Conservation (phyloP, 2,888 invertebrate genomes). For the Drosophila trichaetosa region DNA sequence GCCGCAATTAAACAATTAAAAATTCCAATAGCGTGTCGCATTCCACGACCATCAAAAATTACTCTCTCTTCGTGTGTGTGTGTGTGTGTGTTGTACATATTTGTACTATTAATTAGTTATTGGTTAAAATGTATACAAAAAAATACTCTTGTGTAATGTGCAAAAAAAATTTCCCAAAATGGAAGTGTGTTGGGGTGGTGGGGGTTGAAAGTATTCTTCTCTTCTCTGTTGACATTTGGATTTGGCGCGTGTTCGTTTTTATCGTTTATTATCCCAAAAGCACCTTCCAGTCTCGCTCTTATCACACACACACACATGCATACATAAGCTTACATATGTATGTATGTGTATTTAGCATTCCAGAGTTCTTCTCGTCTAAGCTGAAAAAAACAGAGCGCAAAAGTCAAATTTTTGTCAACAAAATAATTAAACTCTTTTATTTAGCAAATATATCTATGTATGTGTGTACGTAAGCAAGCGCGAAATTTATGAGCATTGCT, state of each 20-base stretch:
- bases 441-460: not conserved
- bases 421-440: conserved; percentile 70
- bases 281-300: conserved; percentile 54
- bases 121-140: conserved; percentile 38
- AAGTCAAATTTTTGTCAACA: conserved; percentile 71
- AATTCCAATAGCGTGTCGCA: conserved; percentile 68
- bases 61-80: conserved; percentile 26
- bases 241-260: conserved; percentile 66
- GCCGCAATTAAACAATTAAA: conserved; percentile 76
- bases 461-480: not conserved
- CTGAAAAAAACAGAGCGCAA: conserved; percentile 52
- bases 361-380: conserved; percentile 47
- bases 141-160: conserved; percentile 65
- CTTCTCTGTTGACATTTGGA: conserved; percentile 70
- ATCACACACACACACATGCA: conserved; percentile 22
- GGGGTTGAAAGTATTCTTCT: not conserved
- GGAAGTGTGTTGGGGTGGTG: not conserved
- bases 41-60: conserved; percentile 66
- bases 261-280: conserved; percentile 53
- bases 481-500: not conserved
- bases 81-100: conserved; percentile 29
- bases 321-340: conserved; percentile 6
- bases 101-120: conserved; percentile 74
- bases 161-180: conserved; percentile 38
- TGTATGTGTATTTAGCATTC: conserved; percentile 50